Conservation (phyloP, 2,888 invertebrate genomes). For the Leucophora obtusa region DNA sequence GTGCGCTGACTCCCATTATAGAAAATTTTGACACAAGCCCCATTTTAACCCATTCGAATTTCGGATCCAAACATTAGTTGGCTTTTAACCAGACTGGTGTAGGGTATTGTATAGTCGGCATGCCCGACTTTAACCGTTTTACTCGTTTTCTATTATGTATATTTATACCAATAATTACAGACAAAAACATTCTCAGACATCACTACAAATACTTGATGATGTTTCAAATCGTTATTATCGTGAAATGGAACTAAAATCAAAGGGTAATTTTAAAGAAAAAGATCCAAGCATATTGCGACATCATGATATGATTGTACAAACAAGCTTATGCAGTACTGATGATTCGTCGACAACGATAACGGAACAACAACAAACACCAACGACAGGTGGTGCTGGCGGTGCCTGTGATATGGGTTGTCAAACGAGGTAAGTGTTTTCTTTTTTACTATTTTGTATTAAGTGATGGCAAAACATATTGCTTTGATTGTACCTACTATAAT, state of each 20-base stretch:
- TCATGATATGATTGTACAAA: constrained; percentile 76
- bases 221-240: constrained; percentile 78
- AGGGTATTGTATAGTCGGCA: too few relatives aligned
- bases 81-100: too few relatives aligned
- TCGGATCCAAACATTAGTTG: too few relatives aligned
- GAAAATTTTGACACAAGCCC: too few relatives aligned
- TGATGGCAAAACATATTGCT: neutral
- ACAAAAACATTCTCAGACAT: constrained; percentile 77
- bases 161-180: constrained; percentile 67
- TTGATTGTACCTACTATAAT: constrained; percentile 5
- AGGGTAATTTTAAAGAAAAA: constrained; percentile 75
- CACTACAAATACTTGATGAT: constrained; percentile 78
- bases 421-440: constrained; percentile 84
- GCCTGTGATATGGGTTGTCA: constrained; percentile 89
- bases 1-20: too few relatives aligned
- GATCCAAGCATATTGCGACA: constrained; percentile 76
- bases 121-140: too few relatives aligned
- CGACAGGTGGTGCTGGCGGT: constrained; percentile 73
- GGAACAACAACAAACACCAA: constrained; percentile 51
- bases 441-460: neutral
- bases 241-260: constrained; percentile 74
- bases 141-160: neutral
- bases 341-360: constrained; percentile 65
- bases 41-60: too few relatives aligned
- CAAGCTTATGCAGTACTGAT: constrained; percentile 72